These are phyloP conservation scores for Lycocerus yunnanus DNA, from an alignment of 2,888 invertebrate species.

Conservation along the genomic window DNA sequence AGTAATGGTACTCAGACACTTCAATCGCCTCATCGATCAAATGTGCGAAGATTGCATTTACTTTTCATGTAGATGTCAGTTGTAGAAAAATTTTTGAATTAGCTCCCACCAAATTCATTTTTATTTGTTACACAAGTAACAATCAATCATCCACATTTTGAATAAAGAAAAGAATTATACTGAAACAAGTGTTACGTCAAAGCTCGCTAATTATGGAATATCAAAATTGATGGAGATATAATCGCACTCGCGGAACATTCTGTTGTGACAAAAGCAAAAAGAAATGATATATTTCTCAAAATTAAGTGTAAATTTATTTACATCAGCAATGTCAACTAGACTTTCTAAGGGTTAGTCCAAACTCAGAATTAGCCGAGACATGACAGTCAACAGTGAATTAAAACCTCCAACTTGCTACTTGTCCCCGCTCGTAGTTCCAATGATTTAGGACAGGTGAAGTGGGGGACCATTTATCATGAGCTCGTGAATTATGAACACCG, in stretches of 20 bases:
- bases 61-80: slow-evolving; percentile 20
- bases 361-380: slow-evolving; percentile 43
- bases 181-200: slow-evolving; percentile 2
- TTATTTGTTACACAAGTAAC: not conserved
- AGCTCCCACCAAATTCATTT: not conserved
- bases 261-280: slow-evolving; percentile 31
- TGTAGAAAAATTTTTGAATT: slow-evolving; percentile 3
- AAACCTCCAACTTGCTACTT: slow-evolving; percentile 42
- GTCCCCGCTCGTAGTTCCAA: slow-evolving; percentile 36
- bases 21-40: slow-evolving; percentile 40
- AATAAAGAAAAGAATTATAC: not conserved
- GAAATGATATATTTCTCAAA: slow-evolving; percentile 28
- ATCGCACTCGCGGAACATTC: slow-evolving; percentile 9
- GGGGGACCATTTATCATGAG: slow-evolving; percentile 49
- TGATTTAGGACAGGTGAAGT: slow-evolving; percentile 50
- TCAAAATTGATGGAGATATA: slow-evolving; percentile 16
- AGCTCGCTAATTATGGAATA: slow-evolving; percentile 1
- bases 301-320: slow-evolving; percentile 43
- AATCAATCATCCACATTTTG: not conserved
- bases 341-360: slow-evolving; percentile 31
- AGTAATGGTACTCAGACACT: slow-evolving; percentile 40
- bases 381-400: slow-evolving; percentile 43
- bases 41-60: slow-evolving; percentile 20
- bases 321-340: slow-evolving; percentile 37
- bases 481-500: slow-evolving; percentile 49